Evolutionary conservation across 2,888 invertebrate species (phyloP), one percentile per base, ranked within the genome.

Genomic region (Agrochola macilenta): DNA sequence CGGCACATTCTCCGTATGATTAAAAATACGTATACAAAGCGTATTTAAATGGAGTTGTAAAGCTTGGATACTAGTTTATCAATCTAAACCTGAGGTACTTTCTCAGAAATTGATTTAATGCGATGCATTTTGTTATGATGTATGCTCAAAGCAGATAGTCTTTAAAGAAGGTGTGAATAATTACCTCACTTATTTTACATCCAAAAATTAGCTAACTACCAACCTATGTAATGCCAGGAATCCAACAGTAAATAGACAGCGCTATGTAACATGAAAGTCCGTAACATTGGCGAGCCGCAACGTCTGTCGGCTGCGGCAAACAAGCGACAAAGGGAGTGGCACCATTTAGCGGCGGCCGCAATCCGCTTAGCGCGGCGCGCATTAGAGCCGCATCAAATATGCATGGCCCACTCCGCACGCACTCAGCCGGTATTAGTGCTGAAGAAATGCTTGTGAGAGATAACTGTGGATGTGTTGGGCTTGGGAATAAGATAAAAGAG

Each of bases 361-460:
- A 95, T 94, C 95, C 92, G 93, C 95, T 94, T 95, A 94, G 88
- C 81, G 89, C 89, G 89, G 84, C 72, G 88, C 85, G 90, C 91
- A 94, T 93, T 95, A 95, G 92, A 91, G 90, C 88, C 85, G 79
- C 68, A 95, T 95, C 89, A 95, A 95, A 95, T 95, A 95, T 95
- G 93, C 92, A 95, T 92, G 92, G 88, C 77, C 87, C 93, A 93
- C 93, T 93, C 92, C 91, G 89, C 89, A 91, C 89, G 91, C 88
- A 91, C 90, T 86, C 81, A 76, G 68, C 86, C 74, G 74, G 86
- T 61, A 76, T 84, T 80, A 83, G 84, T 73, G 80, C 76, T 76
- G 71, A 26, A 83, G 86, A 76, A 84, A 80, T 84, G 71, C 60
- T 63, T 49, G 46, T 61, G 43, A 63, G 57, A 85, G 86, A 85